These are phyloP conservation scores for Ostrea denselamellosa DNA, from an alignment of 1,140 invertebrate species.

Conservation along the genomic window DNA sequence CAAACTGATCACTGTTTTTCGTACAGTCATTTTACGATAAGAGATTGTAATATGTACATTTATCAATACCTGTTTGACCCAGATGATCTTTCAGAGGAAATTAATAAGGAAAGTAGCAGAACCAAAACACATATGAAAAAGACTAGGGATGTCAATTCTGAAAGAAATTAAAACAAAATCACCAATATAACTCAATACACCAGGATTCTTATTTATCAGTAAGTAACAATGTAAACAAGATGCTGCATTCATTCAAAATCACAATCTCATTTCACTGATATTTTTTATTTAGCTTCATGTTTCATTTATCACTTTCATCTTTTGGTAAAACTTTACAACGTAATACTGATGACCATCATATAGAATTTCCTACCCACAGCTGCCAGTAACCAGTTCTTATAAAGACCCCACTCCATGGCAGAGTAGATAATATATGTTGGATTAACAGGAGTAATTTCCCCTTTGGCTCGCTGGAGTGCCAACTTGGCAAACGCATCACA, in stretches of 20 bases:
- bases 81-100: not conserved
- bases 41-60: not conserved
- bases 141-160: not conserved
- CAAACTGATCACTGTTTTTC: too few species aligned
- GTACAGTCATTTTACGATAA: too few species aligned
- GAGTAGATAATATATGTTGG: slow-evolving; percentile 70
- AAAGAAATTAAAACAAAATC: not conserved
- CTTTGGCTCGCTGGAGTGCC: slow-evolving; percentile 47
- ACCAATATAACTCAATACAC: not conserved
- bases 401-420: slow-evolving; percentile 72
- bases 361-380: slow-evolving; percentile 61
- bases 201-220: not conserved
- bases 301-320: not conserved
- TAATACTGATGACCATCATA: not conserved
- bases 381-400: slow-evolving; percentile 68
- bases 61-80: not conserved
- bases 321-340: not conserved
- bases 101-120: not conserved
- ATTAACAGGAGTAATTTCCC: slow-evolving; percentile 19
- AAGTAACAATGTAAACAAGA: not conserved
- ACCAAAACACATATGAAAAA: not conserved
- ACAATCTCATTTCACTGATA: too few species aligned
- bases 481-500: slow-evolving; percentile 75
- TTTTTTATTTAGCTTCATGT: not conserved
- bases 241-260: too few species aligned